Conservation (phyloP, 2,797 vertebrate genomes). For the Clamator glandarius region DNA sequence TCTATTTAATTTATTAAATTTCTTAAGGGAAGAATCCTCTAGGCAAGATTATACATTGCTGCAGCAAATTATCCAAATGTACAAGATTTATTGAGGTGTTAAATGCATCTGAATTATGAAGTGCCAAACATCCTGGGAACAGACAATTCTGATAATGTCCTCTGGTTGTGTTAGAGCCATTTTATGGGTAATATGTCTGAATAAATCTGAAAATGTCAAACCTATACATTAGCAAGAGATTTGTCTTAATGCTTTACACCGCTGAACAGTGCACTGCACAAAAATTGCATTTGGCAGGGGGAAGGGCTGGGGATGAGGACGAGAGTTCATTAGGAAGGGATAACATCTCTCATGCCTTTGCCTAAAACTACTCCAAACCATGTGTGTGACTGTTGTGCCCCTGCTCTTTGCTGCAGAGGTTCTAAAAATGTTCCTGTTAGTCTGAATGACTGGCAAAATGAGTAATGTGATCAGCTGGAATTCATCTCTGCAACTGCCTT, state of each 20-base stretch:
- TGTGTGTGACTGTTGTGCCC: background rate
- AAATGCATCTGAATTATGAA: conserved; percentile 43
- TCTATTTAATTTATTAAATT: background rate
- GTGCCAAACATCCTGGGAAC: conserved; percentile 43
- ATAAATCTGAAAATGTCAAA: conserved; percentile 21
- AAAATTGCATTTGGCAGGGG: background rate
- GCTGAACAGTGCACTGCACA: background rate
- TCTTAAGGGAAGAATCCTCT: conserved; percentile 1
- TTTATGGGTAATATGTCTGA: conserved; percentile 3
- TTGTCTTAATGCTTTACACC: background rate
- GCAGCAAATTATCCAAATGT: conserved; percentile 41
- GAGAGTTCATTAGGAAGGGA: background rate
- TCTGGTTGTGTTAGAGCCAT: conserved; percentile 30
- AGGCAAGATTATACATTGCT: conserved; percentile 17
- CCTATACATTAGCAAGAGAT: background rate
- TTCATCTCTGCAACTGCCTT: background rate
- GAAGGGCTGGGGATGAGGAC: background rate
- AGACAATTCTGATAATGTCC: conserved; percentile 39
- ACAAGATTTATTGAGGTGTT: conserved; percentile 25
- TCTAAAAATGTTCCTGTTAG: background rate
- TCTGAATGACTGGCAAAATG: background rate
- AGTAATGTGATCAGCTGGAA: background rate
- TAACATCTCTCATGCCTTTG: background rate
- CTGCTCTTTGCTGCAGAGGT: background rate
- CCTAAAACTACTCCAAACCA: background rate